Evolutionary conservation across 2,113 vertebrate species (phyloP).

Genomic region (Tenrec ecaudatus): DNA sequence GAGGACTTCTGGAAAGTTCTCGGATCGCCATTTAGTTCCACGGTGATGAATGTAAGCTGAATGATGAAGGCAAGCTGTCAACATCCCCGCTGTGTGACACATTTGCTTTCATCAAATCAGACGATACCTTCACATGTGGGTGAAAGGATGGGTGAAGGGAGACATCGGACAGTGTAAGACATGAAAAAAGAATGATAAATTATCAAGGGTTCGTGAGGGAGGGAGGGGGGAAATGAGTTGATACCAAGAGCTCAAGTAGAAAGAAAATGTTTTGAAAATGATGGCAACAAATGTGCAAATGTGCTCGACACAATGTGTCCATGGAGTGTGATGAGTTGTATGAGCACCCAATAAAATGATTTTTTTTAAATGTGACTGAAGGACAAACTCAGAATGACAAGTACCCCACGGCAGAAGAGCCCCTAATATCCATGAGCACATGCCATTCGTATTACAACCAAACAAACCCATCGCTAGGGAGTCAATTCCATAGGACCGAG

Average conservation of each 20-base stretch:
- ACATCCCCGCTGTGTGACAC: neutral
- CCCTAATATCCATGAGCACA: neutral
- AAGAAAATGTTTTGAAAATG: neutral
- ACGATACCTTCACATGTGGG: neutral
- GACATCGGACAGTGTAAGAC: too few relatives aligned
- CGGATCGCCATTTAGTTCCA: neutral
- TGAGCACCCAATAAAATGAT: too few relatives aligned
- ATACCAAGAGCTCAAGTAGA: too few relatives aligned
- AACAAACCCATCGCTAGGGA: neutral
- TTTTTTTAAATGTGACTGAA: neutral
- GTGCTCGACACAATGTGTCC: too few relatives aligned
- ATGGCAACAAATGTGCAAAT: too few relatives aligned
- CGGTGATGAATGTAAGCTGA: neutral
- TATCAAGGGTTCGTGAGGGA: too few relatives aligned
- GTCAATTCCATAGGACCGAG: neutral
- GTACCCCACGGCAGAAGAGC: neutral
- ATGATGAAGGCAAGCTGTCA: neutral
- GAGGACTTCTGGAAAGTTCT: conserved; percentile 15
- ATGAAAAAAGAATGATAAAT: too few relatives aligned
- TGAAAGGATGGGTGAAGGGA: too few relatives aligned
- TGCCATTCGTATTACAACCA: neutral
- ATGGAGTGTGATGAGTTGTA: too few relatives aligned
- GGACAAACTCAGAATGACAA: neutral
- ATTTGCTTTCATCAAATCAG: neutral
- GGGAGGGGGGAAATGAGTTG: too few relatives aligned